These are phyloP conservation scores for Diorhabda sublineata DNA, from an alignment of 1,140 invertebrate genomes.

Conservation along the genomic window DNA sequence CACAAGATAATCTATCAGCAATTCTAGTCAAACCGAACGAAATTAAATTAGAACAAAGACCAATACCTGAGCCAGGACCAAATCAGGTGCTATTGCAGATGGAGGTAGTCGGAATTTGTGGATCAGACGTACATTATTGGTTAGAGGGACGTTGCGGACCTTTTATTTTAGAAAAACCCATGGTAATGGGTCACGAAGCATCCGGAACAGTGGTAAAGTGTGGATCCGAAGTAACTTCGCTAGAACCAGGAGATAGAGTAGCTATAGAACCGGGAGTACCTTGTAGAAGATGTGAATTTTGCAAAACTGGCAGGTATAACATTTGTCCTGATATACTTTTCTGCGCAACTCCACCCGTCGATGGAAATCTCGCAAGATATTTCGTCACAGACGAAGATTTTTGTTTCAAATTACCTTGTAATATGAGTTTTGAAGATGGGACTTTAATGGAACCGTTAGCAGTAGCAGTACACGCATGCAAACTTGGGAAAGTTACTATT, in stretches of 20 bases:
- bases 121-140: slow-evolving; percentile 91
- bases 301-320: slow-evolving; percentile 85
- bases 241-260: slow-evolving; percentile 79
- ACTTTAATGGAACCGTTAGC: slow-evolving; percentile 88
- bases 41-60: slow-evolving; percentile 56
- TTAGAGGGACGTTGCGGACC: slow-evolving; percentile 76
- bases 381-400: slow-evolving; percentile 75
- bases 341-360: slow-evolving; percentile 82
- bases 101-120: slow-evolving; percentile 90
- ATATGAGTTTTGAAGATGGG: slow-evolving; percentile 86
- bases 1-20: slow-evolving; percentile 19
- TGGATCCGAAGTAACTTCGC: slow-evolving; percentile 68
- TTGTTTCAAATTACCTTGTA: slow-evolving; percentile 85
- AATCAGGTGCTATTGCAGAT: slow-evolving; percentile 81
- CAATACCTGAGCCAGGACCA: slow-evolving; percentile 59
- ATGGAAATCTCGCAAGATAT: slow-evolving; percentile 79
- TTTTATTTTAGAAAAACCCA: slow-evolving; percentile 75
- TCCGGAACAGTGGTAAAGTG: slow-evolving; percentile 66
- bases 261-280: slow-evolving; percentile 89
- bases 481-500: slow-evolving; percentile 65
- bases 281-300: slow-evolving; percentile 80
- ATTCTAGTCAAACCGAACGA: slow-evolving; percentile 21
- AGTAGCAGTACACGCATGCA: slow-evolving; percentile 89
- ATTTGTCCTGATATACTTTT: slow-evolving; percentile 83
- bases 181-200: slow-evolving; percentile 84